Evolutionary conservation across 2,888 invertebrate species (phyloP), one percentile per base, ranked within the genome.

Genomic region (Coenonympha glycerion): DNA sequence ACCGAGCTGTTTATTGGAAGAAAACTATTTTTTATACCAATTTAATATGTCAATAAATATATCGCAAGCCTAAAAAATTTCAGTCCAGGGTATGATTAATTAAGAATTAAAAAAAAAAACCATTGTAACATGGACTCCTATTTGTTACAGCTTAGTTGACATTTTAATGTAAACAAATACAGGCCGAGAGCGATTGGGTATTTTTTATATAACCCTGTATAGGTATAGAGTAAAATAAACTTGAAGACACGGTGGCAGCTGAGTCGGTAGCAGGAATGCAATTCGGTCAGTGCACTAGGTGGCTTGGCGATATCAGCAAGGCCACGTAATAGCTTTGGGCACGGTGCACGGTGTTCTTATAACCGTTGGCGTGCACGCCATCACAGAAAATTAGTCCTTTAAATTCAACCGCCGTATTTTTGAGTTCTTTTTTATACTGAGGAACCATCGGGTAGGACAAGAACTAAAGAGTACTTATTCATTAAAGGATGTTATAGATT

Each of bases 221-320:
- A n/a, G n/a, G n/a, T n/a, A n/a, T n/a, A n/a, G n/a, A n/a, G 44
- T 44, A 21, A 19, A 44, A 21, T 51, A 47, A 46, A 51, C 41
- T 49, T 34, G 53, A 53, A 50, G 53, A 53, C 19, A 47, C 53
- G n/a, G 42, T 40, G 53, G 56, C 53, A 56, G 56, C 56, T 56
- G 56, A 36, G 41, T 45, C 48, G 46, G 53, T 54, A 50, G 46
- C 39, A 34, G 52, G 47, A 53, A 54, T 45, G 45, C 45, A 34
- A 45, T 24, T 40, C 50, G 54, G 49, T 57, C 57, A 55, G 49
- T 57, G 55, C 53, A 53, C 55, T 61, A 63, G 53, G 71, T 79
- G 65, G 72, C 80, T 76, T 79, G 66, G 72, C 81, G 83, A 83
- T 84, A 84, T 80, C 78, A 68, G 61, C 81, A 81, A 82, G 84